Base-by-base conservation (phyloP, 2,888 invertebrate genomes). In the Hetaerina titia region DNA sequence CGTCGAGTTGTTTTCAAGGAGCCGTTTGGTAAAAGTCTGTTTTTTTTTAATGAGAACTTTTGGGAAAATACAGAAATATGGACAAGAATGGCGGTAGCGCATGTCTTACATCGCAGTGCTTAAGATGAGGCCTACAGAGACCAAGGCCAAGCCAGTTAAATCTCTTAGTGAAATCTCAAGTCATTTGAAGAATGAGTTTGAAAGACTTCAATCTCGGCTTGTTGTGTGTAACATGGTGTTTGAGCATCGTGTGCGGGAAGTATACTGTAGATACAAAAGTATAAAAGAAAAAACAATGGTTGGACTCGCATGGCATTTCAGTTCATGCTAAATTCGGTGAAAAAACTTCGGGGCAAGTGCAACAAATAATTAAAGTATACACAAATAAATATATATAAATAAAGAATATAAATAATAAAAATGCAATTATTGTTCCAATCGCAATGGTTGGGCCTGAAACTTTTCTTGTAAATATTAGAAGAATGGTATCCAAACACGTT, bases 281-380 rank as follows among this genome's bases (percentile, higher is more conserved):
- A 74, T 25, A 11, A 92, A 92, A 74, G 13, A 90, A 64, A n/a
- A 74, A 56, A 92, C 92, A 56, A 31, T 69, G 69, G 56, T 58
- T 89, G 92, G 56, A 92, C 92, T 92, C 92, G 69, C 92, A 81
- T 81, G 15, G 69, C 69, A 64, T 92, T 92, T 22, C 56, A 69
- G 69, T 92, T 89, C 22, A 57, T 58, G 89, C 89, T 69, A 69
- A n/a, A 15, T 92, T 69, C 92, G 69, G 45, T 56, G n/a, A 69
- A 92, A 45, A 69, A 64, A 69, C 92, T 69, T 69, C 92, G 92
- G 92, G 92, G 92, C 92, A 92, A 92, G 92, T 92, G 92, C 92
- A 92, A 92, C 64, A 64, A 92, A 64, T n/a, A 58, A 58, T 89
- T 89, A 89, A 89, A n/a, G 58, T 89, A 92, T 92, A 92, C 69